Evolutionary conservation across 2,888 invertebrate species (phyloP), one percentile per base, ranked within the genome.

Genomic region (Pyralis farinalis): DNA sequence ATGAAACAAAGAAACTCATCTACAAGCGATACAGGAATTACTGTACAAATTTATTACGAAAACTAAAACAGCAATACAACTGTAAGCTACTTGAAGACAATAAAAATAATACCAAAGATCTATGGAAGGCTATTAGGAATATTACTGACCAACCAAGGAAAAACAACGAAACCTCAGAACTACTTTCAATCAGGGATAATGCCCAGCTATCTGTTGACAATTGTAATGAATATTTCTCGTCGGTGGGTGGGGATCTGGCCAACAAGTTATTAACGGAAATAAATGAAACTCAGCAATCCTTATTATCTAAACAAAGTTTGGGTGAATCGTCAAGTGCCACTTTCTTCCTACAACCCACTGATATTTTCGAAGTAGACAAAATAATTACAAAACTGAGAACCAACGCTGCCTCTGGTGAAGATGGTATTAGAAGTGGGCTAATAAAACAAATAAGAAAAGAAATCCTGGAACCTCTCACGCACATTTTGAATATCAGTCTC

Each of bases 401-500:
- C 6, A 21, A 32, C 32, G 31, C 16, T 1, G 36, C 36, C 1
- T 16, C 41, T 12, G 41, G 36, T 7, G 16, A 30, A 8, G 36
- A 41, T 27, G 33, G 33, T 7, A 8, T 36, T 16, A 25, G 7
- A 12, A 12, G n/a, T 8, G 12, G 8, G 1, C 12, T 41, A 7
- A 12, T 35, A 12, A 31, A 36, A 31, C 4, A 1, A 9, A 36
- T 31, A 1, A 10, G 10, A 33, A 32, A 10, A 1, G 8, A 10
- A 10, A 36, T 32, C 7, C 8, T 27, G 3, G 1, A 25, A 5
- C 40, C 40, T 10, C 12, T 41, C 1, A 36, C 36, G 5, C 10
- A 31, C 27, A 44, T 47, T 10, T 42, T 31, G 7, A 43, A 47
- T 20, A 16, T 42, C 0, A 39, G 43, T 11, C 25, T 47, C 0